Conservation (phyloP, 2,888 invertebrate genomes). For the Dicyrtoma fusca region DNA sequence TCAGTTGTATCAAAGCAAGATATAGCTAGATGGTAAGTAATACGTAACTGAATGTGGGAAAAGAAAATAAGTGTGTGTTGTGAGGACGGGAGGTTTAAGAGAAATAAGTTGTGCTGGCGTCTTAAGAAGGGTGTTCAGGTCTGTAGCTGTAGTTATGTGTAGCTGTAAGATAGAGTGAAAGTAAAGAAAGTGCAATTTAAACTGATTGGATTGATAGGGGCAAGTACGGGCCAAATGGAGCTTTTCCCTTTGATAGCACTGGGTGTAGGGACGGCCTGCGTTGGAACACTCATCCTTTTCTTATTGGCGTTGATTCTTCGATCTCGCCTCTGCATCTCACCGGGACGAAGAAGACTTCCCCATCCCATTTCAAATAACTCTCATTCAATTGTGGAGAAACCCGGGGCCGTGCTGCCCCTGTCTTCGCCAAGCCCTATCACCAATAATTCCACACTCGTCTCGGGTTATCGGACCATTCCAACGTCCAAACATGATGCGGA, state of each 20-base stretch:
- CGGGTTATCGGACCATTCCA: constrained; percentile 50
- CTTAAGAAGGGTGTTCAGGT: background rate
- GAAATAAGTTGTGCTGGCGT: too few relatives aligned
- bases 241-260: constrained; percentile 56
- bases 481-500: constrained; percentile 53
- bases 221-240: constrained; percentile 55
- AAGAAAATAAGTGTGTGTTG: too few relatives aligned
- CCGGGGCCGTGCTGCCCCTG: constrained; percentile 30
- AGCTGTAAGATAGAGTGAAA: background rate
- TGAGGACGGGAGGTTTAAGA: too few relatives aligned
- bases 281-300: constrained; percentile 55
- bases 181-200: constrained; percentile 34
- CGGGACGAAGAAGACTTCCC: constrained; percentile 26
- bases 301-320: constrained; percentile 54
- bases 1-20: too few relatives aligned
- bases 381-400: constrained; percentile 34
- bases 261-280: constrained; percentile 54
- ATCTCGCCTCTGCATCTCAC: constrained; percentile 50
- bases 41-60: too few relatives aligned
- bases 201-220: constrained; percentile 49
- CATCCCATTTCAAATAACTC: constrained; percentile 26
- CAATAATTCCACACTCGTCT: constrained; percentile 43
- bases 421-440: constrained; percentile 36
- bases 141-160: background rate
- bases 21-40: too few relatives aligned